Evolutionary conservation across 2,113 vertebrate genomes (phyloP).

Genomic region (Sylvia atricapilla): DNA sequence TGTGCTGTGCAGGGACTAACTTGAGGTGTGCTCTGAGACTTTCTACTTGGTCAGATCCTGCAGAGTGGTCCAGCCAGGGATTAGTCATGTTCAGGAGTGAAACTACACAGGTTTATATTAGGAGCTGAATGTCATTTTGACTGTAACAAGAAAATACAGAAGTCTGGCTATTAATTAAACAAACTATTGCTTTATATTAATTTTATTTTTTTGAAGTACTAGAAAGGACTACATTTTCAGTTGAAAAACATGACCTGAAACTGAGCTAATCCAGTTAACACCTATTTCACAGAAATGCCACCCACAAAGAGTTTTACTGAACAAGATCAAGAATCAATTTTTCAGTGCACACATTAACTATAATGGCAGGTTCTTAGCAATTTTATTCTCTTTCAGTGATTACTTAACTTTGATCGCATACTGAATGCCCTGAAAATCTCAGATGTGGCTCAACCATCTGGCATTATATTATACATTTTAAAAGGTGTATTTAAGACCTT

Average conservation of each 20-base stretch:
- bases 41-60: not conserved
- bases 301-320: constrained; percentile 2
- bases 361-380: constrained; percentile 9
- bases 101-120: not conserved
- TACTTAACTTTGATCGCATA: not conserved
- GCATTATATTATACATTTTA: constrained; percentile 35
- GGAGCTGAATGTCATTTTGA: not conserved
- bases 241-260: constrained; percentile 12
- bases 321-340: constrained; percentile 13
- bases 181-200: not conserved
- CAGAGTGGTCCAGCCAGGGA: not conserved
- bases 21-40: not conserved
- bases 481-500: constrained; percentile 54
- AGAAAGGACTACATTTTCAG: not conserved
- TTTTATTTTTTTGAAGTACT: constrained; percentile 11
- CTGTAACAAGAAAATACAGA: not conserved
- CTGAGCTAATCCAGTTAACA: constrained; percentile 30
- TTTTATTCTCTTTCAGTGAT: not conserved
- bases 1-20: not conserved
- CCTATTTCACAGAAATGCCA: constrained; percentile 46
- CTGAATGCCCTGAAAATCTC: constrained; percentile 25
- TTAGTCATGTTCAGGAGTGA: not conserved
- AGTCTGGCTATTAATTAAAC: not conserved
- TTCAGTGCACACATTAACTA: not conserved
- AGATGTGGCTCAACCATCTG: constrained; percentile 44